Evolutionary conservation across 2,797 vertebrate species (phyloP).

Genomic region (Lindbergichthys nudifrons): DNA sequence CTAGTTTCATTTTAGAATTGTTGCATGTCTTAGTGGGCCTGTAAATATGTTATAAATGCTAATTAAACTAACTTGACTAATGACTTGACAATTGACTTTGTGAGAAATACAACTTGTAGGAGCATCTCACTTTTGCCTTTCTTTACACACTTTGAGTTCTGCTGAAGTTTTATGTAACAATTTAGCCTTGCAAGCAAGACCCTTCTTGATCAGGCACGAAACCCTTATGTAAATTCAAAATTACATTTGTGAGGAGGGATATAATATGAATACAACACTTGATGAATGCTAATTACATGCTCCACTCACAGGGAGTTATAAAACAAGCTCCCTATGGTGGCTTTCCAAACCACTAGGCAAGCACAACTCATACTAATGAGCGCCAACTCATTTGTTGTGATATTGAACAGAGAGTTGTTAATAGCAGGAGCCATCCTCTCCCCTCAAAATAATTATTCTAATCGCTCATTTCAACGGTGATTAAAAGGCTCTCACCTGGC

Average conservation of each 20-base stretch:
- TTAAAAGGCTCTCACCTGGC: constrained; percentile 78
- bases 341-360: constrained; percentile 75
- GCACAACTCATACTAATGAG: constrained; percentile 80
- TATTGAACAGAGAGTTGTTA: constrained; percentile 82
- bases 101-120: constrained; percentile 2
- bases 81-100: not conserved
- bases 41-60: not conserved
- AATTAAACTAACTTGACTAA: constrained; percentile 1
- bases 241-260: constrained; percentile 61
- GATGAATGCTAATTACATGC: constrained; percentile 81
- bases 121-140: not conserved
- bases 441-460: constrained; percentile 84
- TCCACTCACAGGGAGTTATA: constrained; percentile 73
- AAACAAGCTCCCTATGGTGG: constrained; percentile 65
- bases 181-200: constrained; percentile 34
- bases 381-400: constrained; percentile 79
- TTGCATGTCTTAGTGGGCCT: not conserved
- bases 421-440: constrained; percentile 78
- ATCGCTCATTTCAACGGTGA: constrained; percentile 83
- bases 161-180: constrained; percentile 37
- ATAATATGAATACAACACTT: constrained; percentile 71
- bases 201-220: constrained; percentile 27
- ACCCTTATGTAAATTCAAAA: constrained; percentile 60
- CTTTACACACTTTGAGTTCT: constrained; percentile 8
- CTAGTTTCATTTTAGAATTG: not conserved